These are phyloP conservation scores for Ailurus styani DNA, from an alignment of 2,113 vertebrate species.

Conservation along the genomic window DNA sequence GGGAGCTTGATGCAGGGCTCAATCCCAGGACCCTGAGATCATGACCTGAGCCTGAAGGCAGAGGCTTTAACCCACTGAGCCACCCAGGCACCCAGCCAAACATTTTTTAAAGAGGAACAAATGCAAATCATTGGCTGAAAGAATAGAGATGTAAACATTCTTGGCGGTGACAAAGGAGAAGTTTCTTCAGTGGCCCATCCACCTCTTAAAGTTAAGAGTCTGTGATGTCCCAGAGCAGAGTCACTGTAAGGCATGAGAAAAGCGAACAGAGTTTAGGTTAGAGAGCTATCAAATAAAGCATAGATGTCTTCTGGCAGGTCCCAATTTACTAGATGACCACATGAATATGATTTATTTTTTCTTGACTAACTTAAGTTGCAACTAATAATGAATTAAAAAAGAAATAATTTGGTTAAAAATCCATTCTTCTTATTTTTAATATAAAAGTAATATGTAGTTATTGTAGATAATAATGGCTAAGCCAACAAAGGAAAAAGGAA, in stretches of 20 bases:
- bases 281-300: background rate
- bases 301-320: background rate
- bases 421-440: background rate
- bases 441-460: background rate
- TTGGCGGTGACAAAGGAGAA: background rate
- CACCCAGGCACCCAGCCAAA: too few relatives aligned
- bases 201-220: background rate
- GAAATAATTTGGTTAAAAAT: background rate
- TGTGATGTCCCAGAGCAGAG: background rate
- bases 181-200: background rate
- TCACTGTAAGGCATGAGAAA: background rate
- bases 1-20: too few relatives aligned
- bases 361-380: background rate
- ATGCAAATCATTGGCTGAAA: background rate
- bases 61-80: too few relatives aligned
- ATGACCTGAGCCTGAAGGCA: too few relatives aligned
- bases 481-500: background rate
- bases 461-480: background rate
- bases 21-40: too few relatives aligned
- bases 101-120: background rate
- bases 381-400: background rate
- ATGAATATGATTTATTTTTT: background rate
- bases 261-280: background rate
- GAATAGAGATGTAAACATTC: background rate
- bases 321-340: background rate